These are phyloP conservation scores for Hydrolagus affinis DNA, from an alignment of 2,113 vertebrate genomes.

Conservation along the genomic window DNA sequence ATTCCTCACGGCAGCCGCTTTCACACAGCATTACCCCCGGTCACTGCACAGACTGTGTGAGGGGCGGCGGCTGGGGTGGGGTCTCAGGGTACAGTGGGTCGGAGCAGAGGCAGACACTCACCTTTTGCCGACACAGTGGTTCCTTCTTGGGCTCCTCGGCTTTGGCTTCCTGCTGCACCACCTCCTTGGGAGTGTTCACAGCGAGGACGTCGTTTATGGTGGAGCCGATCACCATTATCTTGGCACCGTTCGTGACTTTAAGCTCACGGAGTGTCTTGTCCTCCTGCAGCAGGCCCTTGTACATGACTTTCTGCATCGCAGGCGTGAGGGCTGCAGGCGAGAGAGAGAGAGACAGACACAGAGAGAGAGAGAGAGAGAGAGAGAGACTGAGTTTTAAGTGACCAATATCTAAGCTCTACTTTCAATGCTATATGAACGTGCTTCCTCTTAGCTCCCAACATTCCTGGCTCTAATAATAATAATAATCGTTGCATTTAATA, in stretches of 20 bases:
- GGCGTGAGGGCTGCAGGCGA: conserved; percentile 76
- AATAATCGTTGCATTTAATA: no score
- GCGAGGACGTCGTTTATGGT: conserved; percentile 96
- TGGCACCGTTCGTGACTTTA: conserved; percentile 88
- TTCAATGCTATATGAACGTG: no score
- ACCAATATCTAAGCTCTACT: no score
- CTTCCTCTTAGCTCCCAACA: no score
- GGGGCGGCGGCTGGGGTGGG: not conserved
- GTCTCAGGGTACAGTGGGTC: not conserved
- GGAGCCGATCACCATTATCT: conserved; percentile 97
- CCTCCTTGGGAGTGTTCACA: conserved; percentile 93
- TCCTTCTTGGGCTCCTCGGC: conserved; percentile 95
- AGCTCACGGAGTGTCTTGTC: conserved; percentile 94
- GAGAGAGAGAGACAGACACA: not conserved
- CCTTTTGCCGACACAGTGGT: conserved; percentile 94
- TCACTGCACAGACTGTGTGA: no score
- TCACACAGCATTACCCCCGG: no score
- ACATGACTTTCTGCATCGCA: conserved; percentile 99
- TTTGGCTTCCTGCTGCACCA: conserved; percentile 86
- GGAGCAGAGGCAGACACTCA: conserved; percentile 37
- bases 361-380: not conserved
- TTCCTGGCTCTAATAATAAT: no score
- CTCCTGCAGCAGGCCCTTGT: conserved; percentile 90
- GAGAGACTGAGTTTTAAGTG: no score
- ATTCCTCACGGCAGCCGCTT: no score